Conservation (phyloP, 2,113 vertebrate species). For the Mystacornis crossleyi region DNA sequence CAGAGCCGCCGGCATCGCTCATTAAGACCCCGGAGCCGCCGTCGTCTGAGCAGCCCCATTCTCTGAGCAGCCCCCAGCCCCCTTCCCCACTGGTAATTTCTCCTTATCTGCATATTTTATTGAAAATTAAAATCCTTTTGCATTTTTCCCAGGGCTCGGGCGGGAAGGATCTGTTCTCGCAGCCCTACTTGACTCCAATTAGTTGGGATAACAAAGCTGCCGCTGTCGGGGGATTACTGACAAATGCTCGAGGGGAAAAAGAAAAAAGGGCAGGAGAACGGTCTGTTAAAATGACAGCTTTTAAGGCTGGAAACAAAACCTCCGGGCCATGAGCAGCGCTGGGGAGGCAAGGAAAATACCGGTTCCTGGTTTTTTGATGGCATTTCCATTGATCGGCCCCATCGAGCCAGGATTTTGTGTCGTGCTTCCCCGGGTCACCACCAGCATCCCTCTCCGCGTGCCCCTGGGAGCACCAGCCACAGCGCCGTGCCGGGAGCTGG, state of each 20-base stretch:
- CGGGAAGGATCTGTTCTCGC: not conserved
- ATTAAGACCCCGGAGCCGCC: not conserved
- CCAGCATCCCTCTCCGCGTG: accelerated
- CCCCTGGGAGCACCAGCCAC: not conserved
- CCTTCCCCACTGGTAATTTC: not conserved
- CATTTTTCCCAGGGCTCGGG: not conserved
- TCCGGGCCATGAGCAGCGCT: not conserved
- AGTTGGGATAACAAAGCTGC: slow-evolving; percentile 52
- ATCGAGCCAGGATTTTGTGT: not conserved
- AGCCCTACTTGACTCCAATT: slow-evolving; percentile 61
- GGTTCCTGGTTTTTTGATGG: not conserved
- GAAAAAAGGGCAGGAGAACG: not conserved
- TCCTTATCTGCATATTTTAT: slow-evolving; percentile 39
- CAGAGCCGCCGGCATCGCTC: not conserved
- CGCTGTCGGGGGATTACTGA: slow-evolving; percentile 38
- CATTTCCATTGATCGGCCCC: not conserved
- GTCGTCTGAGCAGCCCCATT: not conserved
- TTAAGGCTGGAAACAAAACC: not conserved
- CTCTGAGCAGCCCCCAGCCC: not conserved
- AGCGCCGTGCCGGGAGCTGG: accelerated
- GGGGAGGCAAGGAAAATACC: not conserved
- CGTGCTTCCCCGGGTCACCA: not conserved
- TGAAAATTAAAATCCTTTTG: slow-evolving; percentile 33
- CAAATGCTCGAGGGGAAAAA: not conserved
- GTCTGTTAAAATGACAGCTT: not conserved